Evolutionary conservation across 1,140 invertebrate species (phyloP).

Genomic region (Penaeus japonicus): DNA sequence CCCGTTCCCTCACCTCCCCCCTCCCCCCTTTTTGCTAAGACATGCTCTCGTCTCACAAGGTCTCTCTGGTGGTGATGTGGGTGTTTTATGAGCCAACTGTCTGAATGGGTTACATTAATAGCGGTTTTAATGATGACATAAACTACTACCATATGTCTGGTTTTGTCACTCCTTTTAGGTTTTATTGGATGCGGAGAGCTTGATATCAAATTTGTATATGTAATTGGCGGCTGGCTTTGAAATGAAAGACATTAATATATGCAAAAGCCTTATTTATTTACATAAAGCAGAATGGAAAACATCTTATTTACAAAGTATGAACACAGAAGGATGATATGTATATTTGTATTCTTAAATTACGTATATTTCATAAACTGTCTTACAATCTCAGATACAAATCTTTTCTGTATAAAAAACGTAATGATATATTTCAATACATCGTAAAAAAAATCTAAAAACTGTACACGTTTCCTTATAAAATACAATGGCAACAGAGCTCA

Average conservation of each 20-base stretch:
- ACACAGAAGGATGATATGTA: conserved; percentile 53
- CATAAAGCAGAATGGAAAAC: conserved; percentile 30
- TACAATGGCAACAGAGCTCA: background rate
- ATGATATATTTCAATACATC: background rate
- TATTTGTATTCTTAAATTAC: conserved; percentile 37
- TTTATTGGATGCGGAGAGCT: background rate
- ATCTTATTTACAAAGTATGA: conserved; percentile 42
- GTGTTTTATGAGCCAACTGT: background rate
- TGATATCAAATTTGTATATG: background rate
- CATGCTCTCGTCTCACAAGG: too few species aligned
- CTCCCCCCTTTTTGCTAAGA: too few species aligned
- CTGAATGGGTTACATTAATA: background rate
- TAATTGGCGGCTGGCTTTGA: background rate
- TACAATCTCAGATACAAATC: background rate
- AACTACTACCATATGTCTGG: background rate
- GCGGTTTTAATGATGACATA: background rate
- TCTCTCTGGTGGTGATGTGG: background rate
- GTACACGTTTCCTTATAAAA: background rate
- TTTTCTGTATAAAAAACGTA: background rate
- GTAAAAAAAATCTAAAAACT: background rate
- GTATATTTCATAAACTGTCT: conserved; percentile 31
- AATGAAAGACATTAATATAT: background rate
- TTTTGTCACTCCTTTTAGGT: background rate
- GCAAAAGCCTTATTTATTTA: conserved; percentile 37
- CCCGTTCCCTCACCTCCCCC: too few species aligned